These are phyloP conservation scores for Caenorhabditis virilis DNA, from an alignment of 2,888 invertebrate genomes.

Conservation along the genomic window DNA sequence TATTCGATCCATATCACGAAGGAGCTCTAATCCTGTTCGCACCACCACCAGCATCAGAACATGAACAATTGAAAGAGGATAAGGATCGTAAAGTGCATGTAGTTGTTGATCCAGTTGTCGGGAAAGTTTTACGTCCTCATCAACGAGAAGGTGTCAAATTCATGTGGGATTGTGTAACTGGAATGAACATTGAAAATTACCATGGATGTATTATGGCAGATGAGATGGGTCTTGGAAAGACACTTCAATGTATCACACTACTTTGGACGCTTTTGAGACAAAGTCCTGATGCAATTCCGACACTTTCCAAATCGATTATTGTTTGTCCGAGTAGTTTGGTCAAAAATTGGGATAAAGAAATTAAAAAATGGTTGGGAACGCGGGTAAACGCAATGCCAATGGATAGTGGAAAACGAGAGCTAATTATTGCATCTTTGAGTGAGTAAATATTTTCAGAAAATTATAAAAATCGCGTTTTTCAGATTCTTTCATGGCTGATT, in stretches of 20 bases:
- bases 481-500: slow-evolving; percentile 79
- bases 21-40: slow-evolving; percentile 78
- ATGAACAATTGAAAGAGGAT: slow-evolving; percentile 81
- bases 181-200: slow-evolving; percentile 74
- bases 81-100: slow-evolving; percentile 81
- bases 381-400: slow-evolving; percentile 80
- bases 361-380: slow-evolving; percentile 89
- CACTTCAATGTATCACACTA: slow-evolving; percentile 92
- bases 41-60: slow-evolving; percentile 82
- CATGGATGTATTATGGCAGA: slow-evolving; percentile 98
- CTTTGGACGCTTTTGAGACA: slow-evolving; percentile 76
- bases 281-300: slow-evolving; percentile 86
- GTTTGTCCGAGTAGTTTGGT: slow-evolving; percentile 96
- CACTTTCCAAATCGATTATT: slow-evolving; percentile 88
- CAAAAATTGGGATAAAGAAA: slow-evolving; percentile 98
- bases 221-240: slow-evolving; percentile 92
- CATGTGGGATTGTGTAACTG: slow-evolving; percentile 98
- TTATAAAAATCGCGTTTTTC: slow-evolving; percentile 9
- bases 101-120: slow-evolving; percentile 91
- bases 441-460: slow-evolving; percentile 9
- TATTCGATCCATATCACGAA: slow-evolving; percentile 66
- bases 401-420: slow-evolving; percentile 82
- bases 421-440: slow-evolving; percentile 77
- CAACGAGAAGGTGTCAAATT: slow-evolving; percentile 98
- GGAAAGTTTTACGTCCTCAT: slow-evolving; percentile 90